Conservation (phyloP, 2,113 vertebrate species). For the Campylomormyrus numenius region DNA sequence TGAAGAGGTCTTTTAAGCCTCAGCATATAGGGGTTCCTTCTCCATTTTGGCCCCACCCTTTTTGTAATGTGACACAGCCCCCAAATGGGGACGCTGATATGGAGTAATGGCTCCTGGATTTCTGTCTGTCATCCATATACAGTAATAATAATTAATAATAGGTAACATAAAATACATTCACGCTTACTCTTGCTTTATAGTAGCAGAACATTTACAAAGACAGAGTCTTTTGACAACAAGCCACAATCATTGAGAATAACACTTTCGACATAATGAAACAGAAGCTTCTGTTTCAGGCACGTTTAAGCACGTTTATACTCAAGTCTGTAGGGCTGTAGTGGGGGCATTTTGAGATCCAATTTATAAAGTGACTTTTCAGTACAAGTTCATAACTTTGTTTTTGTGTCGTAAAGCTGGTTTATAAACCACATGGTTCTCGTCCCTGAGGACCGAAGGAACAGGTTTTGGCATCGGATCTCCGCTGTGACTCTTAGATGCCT, state of each 20-base stretch:
- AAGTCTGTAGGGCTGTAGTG: no score
- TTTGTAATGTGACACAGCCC: neutral
- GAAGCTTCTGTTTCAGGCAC: neutral
- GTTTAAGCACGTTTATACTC: neutral
- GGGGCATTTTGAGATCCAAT: neutral
- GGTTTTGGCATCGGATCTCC: neutral
- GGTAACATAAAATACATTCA: neutral
- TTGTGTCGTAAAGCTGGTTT: neutral
- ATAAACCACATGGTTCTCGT: neutral
- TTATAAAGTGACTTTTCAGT: no score
- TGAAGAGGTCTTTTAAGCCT: neutral
- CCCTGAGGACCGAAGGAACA: neutral
- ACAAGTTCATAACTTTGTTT: neutral
- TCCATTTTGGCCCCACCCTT: neutral
- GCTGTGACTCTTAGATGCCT: neutral
- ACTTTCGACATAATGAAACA: neutral
- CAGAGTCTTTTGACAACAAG: neutral
- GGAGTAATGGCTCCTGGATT: neutral
- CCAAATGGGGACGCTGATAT: neutral
- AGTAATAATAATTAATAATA: neutral
- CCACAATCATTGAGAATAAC: neutral
- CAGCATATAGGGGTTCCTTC: neutral
- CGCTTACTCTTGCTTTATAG: neutral
- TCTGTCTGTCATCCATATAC: neutral
- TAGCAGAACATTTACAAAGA: neutral